Evolutionary conservation across 2,797 vertebrate genomes (phyloP).

Genomic region (Yasuhikotakia modesta): DNA sequence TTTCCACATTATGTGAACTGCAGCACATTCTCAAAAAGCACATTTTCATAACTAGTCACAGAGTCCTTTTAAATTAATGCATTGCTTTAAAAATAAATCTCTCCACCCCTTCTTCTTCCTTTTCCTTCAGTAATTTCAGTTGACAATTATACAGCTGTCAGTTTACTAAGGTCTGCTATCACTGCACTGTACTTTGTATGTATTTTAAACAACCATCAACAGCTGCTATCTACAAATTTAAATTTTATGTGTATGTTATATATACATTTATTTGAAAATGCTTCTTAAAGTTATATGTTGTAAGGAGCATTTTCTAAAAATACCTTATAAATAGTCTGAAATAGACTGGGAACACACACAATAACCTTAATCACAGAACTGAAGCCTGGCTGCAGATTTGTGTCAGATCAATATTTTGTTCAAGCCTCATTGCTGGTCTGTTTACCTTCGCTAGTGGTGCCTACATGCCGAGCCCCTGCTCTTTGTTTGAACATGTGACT

Average conservation of each 20-base stretch:
- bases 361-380: slow-evolving; percentile 59
- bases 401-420: slow-evolving; percentile 85
- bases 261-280: no score
- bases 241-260: neutral
- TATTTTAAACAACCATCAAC: neutral
- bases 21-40: slow-evolving; percentile 1
- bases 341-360: slow-evolving; percentile 47
- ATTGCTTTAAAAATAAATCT: slow-evolving; percentile 15
- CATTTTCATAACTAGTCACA: neutral
- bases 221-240: no score
- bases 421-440: slow-evolving; percentile 79
- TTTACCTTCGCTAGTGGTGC: slow-evolving; percentile 82
- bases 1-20: neutral
- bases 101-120: slow-evolving; percentile 1
- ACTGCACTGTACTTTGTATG: neutral
- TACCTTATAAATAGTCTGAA: slow-evolving; percentile 54
- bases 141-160: neutral
- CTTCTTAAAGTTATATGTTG: no score
- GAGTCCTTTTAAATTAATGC: slow-evolving; percentile 7
- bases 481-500: slow-evolving; percentile 85
- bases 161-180: neutral
- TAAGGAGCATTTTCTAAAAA: neutral
- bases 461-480: slow-evolving; percentile 74
- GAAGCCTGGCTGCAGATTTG: slow-evolving; percentile 76
- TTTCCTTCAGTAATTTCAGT: neutral